Evolutionary conservation across 2,888 invertebrate species (phyloP).

Genomic region (Troilus luridus): DNA sequence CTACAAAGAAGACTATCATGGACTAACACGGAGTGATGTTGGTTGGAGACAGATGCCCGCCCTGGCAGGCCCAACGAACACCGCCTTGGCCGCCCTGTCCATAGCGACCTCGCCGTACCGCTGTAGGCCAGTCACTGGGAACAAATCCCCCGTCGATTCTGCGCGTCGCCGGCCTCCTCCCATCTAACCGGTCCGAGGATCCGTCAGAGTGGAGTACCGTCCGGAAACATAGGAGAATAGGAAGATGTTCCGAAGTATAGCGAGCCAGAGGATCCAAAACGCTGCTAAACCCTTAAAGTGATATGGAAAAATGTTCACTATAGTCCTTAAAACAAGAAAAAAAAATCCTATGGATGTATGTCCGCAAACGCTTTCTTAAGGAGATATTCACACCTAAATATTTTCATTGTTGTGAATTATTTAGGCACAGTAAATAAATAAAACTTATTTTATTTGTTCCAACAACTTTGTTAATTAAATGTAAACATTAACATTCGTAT

Average conservation of each 20-base stretch:
- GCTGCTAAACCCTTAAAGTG: no score
- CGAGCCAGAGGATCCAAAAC: no score
- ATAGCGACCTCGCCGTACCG: constrained; percentile 15
- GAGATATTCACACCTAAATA: no score
- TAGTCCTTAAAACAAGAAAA: no score
- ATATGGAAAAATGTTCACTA: no score
- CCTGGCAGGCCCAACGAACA: background rate
- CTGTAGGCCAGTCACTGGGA: constrained; percentile 15
- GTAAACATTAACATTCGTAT: no score
- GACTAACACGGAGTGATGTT: constrained; percentile 62
- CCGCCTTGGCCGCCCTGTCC: background rate
- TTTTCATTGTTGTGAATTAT: no score
- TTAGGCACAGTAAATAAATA: no score
- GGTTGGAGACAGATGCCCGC: constrained; percentile 6
- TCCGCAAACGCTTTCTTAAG: no score
- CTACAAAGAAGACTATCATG: constrained; percentile 67
- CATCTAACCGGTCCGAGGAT: constrained; percentile 45
- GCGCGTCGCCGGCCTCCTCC: constrained; percentile 56
- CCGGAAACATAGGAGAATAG: background rate
- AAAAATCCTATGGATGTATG: no score
- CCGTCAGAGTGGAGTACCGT: background rate
- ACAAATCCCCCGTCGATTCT: background rate
- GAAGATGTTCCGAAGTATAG: background rate
- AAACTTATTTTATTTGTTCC: no score
- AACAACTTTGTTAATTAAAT: no score